A percentile compares a stretch with the other conserved stretches of the same genome.
phyloP scores from a whole-genome alignment of 1,140 invertebrate genomes.

The Paracyclopina nana region DNA sequence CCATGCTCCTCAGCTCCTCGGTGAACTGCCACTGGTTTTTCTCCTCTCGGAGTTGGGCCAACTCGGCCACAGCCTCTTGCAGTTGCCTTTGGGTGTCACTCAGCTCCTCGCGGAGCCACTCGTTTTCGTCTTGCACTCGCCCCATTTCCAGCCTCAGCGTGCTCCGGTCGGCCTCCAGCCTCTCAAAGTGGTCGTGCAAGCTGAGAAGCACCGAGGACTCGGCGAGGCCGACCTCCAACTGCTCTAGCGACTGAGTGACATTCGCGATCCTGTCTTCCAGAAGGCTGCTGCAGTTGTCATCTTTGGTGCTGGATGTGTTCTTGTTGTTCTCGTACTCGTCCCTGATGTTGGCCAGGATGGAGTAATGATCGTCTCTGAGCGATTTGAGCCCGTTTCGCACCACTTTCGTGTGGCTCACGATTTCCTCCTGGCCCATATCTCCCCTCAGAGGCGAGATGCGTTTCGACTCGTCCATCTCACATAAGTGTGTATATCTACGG shows the following conservation, averaged over 20 bases:
- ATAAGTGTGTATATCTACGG: too few relatives aligned
- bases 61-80: not conserved
- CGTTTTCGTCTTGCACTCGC: slow-evolving; percentile 14
- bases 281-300: not conserved
- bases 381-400: slow-evolving; percentile 6
- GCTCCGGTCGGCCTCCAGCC: slow-evolving; percentile 9
- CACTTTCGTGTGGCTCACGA: slow-evolving; percentile 4
- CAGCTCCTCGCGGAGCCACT: slow-evolving; percentile 16
- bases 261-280: slow-evolving; percentile 1
- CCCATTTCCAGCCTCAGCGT: slow-evolving; percentile 8
- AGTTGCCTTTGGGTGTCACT: slow-evolving; percentile 12
- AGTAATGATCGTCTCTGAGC: slow-evolving; percentile 10
- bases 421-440: slow-evolving; percentile 4
- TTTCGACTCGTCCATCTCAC: too few relatives aligned
- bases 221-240: slow-evolving; percentile 11
- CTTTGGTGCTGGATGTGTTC: not conserved
- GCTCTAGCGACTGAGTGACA: slow-evolving; percentile 10
- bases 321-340: slow-evolving; percentile 3
- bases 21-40: slow-evolving; percentile 8
- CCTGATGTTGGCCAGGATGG: slow-evolving; percentile 3
- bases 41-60: slow-evolving; percentile 8
- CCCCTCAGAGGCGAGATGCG: not conserved
- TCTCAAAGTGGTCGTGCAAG: slow-evolving; percentile 12
- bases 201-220: slow-evolving; percentile 11
- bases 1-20: slow-evolving; percentile 8